Conservation (phyloP, 2,797 vertebrate species). For the Manis crassicaudata region DNA sequence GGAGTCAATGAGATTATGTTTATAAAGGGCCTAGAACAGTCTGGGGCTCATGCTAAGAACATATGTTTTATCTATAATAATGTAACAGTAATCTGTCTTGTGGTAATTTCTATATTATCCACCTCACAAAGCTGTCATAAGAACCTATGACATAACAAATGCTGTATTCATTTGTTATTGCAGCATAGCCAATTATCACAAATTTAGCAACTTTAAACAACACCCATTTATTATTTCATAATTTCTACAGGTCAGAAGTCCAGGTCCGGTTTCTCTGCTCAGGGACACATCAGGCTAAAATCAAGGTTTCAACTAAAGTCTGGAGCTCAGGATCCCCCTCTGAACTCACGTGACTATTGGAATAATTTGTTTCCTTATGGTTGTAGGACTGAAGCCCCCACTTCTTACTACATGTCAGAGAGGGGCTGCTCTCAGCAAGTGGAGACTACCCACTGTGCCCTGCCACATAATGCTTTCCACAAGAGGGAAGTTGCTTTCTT, state of each 20-base stretch:
- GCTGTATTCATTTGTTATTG: background rate
- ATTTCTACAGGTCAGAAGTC: background rate
- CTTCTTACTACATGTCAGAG: background rate
- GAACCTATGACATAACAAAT: background rate
- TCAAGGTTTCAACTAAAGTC: background rate
- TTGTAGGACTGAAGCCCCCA: background rate
- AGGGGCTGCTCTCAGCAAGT: background rate
- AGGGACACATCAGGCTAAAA: background rate
- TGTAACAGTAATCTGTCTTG: background rate
- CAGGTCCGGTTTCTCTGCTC: background rate
- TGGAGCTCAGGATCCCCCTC: background rate
- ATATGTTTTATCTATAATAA: background rate
- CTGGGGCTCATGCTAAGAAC: background rate
- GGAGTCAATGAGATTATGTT: background rate
- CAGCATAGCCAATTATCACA: background rate
- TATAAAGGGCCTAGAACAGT: background rate
- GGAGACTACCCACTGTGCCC: background rate
- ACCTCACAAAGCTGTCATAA: background rate
- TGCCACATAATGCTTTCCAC: background rate
- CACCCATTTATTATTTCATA: background rate
- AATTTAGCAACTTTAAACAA: background rate
- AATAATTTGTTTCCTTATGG: background rate
- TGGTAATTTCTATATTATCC: background rate
- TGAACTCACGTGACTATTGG: background rate
- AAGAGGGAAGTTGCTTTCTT: background rate